Evolutionary conservation across 2,113 vertebrate genomes (phyloP).

Genomic region (Vulpes ferrilata): DNA sequence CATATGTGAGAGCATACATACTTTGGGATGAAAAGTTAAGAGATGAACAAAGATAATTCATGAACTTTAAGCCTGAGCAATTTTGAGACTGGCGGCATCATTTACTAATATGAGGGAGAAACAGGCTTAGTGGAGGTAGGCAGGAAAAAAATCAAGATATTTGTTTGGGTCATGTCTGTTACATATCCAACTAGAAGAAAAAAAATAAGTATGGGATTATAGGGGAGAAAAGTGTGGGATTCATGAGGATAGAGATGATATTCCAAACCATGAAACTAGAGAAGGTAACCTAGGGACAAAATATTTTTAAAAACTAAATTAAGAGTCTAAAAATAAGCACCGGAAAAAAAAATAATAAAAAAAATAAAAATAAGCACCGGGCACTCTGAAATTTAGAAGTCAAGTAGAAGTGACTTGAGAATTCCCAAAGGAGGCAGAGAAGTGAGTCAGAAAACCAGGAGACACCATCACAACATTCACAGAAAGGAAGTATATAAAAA

Average conservation of each 20-base stretch:
- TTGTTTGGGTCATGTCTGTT: not conserved
- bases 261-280: not conserved
- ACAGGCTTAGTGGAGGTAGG: not conserved
- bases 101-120: not conserved
- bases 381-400: not conserved
- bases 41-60: not conserved
- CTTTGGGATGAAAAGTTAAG: not conserved
- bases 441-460: not conserved
- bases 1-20: not conserved
- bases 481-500: not conserved
- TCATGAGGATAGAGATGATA: not conserved
- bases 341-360: too few relatives aligned
- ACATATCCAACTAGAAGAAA: not conserved
- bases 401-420: not conserved
- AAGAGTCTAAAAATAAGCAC: not conserved
- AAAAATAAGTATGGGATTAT: not conserved
- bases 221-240: not conserved
- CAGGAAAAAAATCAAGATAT: not conserved
- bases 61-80: not conserved
- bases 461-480: not conserved
- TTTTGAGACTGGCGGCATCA: not conserved
- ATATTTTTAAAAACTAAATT: not conserved
- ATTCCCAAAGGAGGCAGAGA: not conserved
- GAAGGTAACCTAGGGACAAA: not conserved
- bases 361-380: not conserved